Base-by-base conservation (phyloP, 2,113 vertebrate genomes). In the Barbus barbus region DNA sequence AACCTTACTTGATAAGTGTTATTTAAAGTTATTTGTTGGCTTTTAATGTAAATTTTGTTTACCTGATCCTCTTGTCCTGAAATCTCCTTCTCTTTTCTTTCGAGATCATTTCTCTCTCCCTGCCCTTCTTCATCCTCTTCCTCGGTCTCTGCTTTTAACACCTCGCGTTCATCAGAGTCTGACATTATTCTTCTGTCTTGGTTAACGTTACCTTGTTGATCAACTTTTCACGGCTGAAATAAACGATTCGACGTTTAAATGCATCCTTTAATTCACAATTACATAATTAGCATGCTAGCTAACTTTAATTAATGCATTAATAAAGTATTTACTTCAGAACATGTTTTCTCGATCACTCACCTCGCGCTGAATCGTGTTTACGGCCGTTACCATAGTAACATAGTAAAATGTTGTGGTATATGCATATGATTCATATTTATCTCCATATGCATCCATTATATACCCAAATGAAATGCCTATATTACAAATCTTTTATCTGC, bases 81-180 rank as follows among this genome's bases (percentile, higher is more conserved):
- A 26, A 38, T 36, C 4, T 18, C 38, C n/a, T 88, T 28, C 3
- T 20, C 41, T 24, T 89, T 75, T 9, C 86, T 72, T n/a, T 83
- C 87, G 65, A 0, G 51, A 0, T 11, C 26, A n/a, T n/a, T n/a
- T n/a, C n/a, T n/a, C n/a, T n/a, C n/a, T n/a, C n/a, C n/a, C n/a
- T n/a, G n/a, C n/a, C n/a, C n/a, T n/a, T n/a, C n/a, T n/a, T n/a
- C n/a, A 7, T 90, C 87, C 0, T 86, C 84, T n/a, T 33, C 89
- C 2, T 90, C 90, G 4, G 67, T 85, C n/a, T 92, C 92, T 2
- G 14, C 72, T n/a, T n/a, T 72, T 5, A 63, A 46, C 13, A 51
- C 58, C 1, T 82, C 88, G 6, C 84, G 84, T 26, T 89, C 88
- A 28, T 79, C 86, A 75, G n/a, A 46, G n/a, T 26, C 56, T 26